These are phyloP conservation scores for Stichodactyla helianthus DNA, from an alignment of 64 coral and sea anemone species.

Conservation along the genomic window DNA sequence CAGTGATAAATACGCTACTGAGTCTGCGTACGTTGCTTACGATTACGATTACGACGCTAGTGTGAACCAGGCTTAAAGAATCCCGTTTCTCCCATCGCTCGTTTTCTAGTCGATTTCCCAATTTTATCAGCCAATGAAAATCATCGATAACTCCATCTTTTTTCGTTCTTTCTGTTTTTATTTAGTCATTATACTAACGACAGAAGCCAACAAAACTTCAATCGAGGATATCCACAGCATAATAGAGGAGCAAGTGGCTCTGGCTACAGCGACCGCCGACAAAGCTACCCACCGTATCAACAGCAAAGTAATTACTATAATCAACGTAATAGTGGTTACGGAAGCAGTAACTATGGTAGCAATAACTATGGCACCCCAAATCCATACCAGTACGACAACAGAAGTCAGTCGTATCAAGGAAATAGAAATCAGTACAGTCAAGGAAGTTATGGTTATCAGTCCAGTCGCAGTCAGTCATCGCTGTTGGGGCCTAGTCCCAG, in stretches of 20 bases:
- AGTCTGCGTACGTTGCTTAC: no score
- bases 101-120: no score
- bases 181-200: constrained; percentile 23
- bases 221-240: not conserved
- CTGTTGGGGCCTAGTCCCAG: constrained; percentile 36
- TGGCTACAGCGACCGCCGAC: not conserved
- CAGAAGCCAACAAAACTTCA: not conserved
- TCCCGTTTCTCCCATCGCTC: no score
- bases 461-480: constrained; percentile 1
- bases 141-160: not conserved
- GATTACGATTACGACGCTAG: no score
- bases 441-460: constrained; percentile 13
- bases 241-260: not conserved
- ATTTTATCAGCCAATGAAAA: not conserved
- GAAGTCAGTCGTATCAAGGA: constrained; percentile 39
- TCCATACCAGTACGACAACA: constrained; percentile 22
- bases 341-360: constrained; percentile 28
- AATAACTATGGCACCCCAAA: constrained; percentile 36
- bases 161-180: not conserved
- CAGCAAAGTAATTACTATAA: not conserved
- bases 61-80: no score
- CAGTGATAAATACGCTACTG: no score
- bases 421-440: constrained; percentile 11
- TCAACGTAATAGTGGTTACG: not conserved
- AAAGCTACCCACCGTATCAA: constrained; percentile 11